Percentiles rank a stretch among this genome's conserved stretches.
Evolutionary conservation across 2,113 vertebrate species (phyloP).

Genomic region (Indicator maculatus): DNA sequence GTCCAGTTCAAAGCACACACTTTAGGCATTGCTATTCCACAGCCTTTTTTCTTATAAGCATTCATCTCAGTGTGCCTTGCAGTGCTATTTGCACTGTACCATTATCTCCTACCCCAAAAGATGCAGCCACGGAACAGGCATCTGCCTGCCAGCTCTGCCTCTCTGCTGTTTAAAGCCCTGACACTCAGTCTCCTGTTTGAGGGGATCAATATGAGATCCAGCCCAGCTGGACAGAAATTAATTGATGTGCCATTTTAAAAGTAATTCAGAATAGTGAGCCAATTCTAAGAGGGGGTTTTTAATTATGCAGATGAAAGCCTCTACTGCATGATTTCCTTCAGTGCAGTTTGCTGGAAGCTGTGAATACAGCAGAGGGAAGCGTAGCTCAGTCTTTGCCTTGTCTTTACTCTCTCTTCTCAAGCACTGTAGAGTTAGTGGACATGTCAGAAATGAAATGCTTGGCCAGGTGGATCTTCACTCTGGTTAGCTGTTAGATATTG

Average conservation of each 20-base stretch:
- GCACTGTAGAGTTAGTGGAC: not conserved
- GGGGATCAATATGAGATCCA: not conserved
- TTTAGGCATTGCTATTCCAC: not conserved
- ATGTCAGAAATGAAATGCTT: not conserved
- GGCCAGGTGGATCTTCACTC: not conserved
- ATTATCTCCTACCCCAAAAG: not conserved
- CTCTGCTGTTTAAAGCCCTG: not conserved
- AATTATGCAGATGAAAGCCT: not conserved
- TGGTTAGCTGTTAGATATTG: not conserved
- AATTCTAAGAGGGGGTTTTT: not conserved
- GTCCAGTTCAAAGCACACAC: not conserved
- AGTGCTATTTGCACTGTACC: not conserved
- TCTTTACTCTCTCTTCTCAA: not conserved
- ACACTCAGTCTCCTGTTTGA: not conserved
- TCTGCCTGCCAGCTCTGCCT: not conserved
- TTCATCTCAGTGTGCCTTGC: not conserved
- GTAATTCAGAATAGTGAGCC: constrained; percentile 17
- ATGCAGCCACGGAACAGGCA: not conserved
- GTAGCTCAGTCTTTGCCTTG: not conserved
- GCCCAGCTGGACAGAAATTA: not conserved
- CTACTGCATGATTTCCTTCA: not conserved
- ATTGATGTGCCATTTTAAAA: constrained; percentile 15
- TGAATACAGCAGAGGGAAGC: constrained; percentile 29
- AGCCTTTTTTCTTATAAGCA: not conserved
- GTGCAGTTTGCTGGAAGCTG: constrained; percentile 10